These are phyloP conservation scores for Tachycineta bicolor DNA, from an alignment of 2,113 vertebrate genomes.

Conservation along the genomic window DNA sequence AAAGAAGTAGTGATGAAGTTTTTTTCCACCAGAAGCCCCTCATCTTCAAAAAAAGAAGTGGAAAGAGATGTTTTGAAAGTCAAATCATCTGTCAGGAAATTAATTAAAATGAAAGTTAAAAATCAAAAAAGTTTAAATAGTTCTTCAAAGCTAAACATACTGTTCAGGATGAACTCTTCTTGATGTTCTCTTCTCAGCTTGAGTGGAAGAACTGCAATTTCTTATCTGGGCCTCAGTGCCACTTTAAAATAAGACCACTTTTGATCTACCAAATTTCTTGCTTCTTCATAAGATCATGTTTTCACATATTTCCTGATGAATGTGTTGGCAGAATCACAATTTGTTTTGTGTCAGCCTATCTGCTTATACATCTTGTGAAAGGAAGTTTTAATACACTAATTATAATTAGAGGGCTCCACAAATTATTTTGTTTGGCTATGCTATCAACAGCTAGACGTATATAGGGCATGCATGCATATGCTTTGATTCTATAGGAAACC, in stretches of 20 bases:
- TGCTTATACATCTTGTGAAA: not conserved
- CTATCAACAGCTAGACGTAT: not conserved
- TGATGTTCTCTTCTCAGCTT: not conserved
- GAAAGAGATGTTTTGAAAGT: not conserved
- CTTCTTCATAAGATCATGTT: rapidly evolving
- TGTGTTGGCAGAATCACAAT: not conserved
- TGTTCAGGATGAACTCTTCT: not conserved
- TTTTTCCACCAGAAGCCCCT: not conserved
- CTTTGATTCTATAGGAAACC: not conserved
- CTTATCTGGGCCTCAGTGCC: not conserved
- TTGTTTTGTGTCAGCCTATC: not conserved
- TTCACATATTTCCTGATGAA: not conserved
- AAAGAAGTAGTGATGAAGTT: not conserved
- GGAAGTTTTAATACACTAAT: not conserved
- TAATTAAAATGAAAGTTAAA: not conserved
- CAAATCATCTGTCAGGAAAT: not conserved
- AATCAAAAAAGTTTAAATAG: not conserved
- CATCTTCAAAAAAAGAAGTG: not conserved
- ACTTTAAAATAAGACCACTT: not conserved
- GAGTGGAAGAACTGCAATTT: not conserved
- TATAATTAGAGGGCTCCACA: not conserved
- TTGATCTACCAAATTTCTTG: not conserved
- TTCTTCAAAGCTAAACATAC: not conserved
- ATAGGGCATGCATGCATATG: not conserved
- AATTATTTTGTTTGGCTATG: not conserved